Evolutionary conservation across 2,113 vertebrate genomes (phyloP).

Genomic region (Gadus macrocephalus): DNA sequence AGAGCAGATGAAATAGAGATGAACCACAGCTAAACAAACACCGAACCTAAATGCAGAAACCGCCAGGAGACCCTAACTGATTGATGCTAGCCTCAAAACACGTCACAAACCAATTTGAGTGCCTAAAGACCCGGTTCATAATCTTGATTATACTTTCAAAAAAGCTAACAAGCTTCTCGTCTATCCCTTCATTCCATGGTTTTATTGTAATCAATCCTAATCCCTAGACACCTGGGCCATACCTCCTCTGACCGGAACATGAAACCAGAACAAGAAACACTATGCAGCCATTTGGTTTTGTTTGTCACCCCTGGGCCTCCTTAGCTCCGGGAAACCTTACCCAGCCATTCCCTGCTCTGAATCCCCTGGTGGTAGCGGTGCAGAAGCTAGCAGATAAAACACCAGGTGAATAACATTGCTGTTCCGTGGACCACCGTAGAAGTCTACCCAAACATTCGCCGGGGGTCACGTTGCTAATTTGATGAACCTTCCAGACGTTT

Average conservation of each 20-base stretch:
- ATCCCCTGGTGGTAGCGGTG: constrained; percentile 1
- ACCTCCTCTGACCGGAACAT: constrained; percentile 53
- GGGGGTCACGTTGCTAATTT: constrained; percentile 44
- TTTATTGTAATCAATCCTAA: constrained; percentile 18
- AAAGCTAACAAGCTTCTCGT: not conserved
- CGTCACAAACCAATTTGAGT: not conserved
- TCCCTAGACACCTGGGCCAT: constrained; percentile 38
- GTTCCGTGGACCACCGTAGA: constrained; percentile 45
- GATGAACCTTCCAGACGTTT: constrained; percentile 37
- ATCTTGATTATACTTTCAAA: constrained; percentile 2
- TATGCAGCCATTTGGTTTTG: constrained; percentile 52
- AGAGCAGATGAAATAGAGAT: constrained; percentile 30
- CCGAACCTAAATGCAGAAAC: constrained; percentile 30
- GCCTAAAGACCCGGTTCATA: constrained; percentile 4
- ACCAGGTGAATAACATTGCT: constrained; percentile 45
- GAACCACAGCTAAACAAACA: constrained; percentile 39
- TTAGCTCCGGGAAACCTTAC: constrained; percentile 50
- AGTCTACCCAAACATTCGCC: constrained; percentile 21
- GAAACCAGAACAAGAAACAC: constrained; percentile 53
- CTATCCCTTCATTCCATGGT: constrained; percentile 1
- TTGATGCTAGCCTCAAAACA: not conserved
- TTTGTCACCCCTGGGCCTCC: constrained; percentile 48
- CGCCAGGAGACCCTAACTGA: not conserved
- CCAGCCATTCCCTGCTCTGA: not conserved
- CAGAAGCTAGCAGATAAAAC: constrained; percentile 43